Conservation (phyloP, 1,140 invertebrate species). For the Leptoteleia sp. region DNA sequence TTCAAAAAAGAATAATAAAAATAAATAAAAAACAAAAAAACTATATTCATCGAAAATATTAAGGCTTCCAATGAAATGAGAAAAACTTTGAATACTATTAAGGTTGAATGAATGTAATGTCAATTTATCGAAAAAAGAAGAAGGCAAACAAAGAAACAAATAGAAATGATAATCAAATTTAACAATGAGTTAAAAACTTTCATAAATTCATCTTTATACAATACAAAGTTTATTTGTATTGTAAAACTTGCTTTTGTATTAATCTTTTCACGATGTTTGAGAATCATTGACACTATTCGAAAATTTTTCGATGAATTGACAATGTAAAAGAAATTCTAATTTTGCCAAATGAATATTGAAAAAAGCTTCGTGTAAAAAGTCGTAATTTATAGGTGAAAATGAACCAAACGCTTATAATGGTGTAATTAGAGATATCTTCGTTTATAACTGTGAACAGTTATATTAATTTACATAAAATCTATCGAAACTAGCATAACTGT, state of each 20-base stretch:
- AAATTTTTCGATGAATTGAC: constrained; percentile 41
- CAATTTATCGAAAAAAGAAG: constrained; percentile 49
- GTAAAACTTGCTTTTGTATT: no score
- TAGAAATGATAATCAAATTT: constrained; percentile 2
- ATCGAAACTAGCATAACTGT: background rate
- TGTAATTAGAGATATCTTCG: constrained; percentile 23
- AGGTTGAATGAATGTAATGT: constrained; percentile 32
- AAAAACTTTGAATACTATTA: constrained; percentile 42
- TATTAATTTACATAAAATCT: background rate
- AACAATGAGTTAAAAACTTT: background rate
- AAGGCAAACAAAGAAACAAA: background rate
- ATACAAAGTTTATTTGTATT: no score
- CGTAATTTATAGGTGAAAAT: constrained; percentile 33
- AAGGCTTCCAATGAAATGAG: constrained; percentile 46
- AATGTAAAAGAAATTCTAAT: constrained; percentile 29
- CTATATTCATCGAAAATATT: constrained; percentile 46
- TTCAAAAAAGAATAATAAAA: no score
- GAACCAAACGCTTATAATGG: constrained; percentile 34
- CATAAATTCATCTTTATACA: no score
- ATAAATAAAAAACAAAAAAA: no score
- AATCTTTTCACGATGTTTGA: no score
- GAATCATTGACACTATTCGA: no score
- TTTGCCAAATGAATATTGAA: constrained; percentile 36
- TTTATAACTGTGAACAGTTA: constrained; percentile 1
- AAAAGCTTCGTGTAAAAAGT: constrained; percentile 39